Percentiles rank a stretch among this genome's conserved stretches.
Conservation (phyloP, 2,113 vertebrate species). For the Alligator mississippiensis region DNA sequence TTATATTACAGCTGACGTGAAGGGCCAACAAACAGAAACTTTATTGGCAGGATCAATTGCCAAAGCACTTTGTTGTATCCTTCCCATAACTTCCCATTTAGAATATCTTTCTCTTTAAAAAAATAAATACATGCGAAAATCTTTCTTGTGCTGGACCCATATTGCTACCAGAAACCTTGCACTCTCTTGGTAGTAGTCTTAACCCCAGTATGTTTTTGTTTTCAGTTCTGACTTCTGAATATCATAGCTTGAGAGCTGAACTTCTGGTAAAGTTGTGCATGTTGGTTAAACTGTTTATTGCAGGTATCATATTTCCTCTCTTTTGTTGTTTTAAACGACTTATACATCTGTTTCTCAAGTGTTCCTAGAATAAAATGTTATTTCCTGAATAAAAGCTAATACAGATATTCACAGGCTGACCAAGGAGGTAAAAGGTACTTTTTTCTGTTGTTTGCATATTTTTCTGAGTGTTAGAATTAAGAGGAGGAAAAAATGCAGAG, state of each 20-base stretch:
- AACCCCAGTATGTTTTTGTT: not conserved
- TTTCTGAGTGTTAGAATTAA: not conserved
- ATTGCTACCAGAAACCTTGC: not conserved
- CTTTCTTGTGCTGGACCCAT: not conserved
- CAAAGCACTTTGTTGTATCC: constrained; percentile 99
- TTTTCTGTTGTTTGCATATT: not conserved
- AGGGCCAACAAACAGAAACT: constrained; percentile 91
- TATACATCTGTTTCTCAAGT: not conserved
- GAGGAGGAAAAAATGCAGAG: not conserved
- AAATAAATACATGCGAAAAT: too few relatives aligned
- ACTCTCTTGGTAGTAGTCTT: not conserved
- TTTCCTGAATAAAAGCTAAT: constrained; percentile 73
- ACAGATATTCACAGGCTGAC: constrained; percentile 91
- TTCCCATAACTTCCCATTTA: constrained; percentile 43
- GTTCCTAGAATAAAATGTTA: not conserved
- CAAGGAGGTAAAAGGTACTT: constrained; percentile 91
- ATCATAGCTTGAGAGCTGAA: not conserved
- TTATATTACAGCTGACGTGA: constrained; percentile 86
- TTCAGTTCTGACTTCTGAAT: not conserved
- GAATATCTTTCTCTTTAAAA: not conserved
- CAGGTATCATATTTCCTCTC: not conserved
- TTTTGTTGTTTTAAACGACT: not conserved
- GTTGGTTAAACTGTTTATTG: not conserved
- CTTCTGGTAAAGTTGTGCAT: not conserved
- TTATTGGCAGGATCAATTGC: constrained; percentile 92